Percentiles rank a stretch among this genome's conserved stretches.
Evolutionary conservation across 1,140 invertebrate species (phyloP).

Genomic region (Sminthurides bifidus): DNA sequence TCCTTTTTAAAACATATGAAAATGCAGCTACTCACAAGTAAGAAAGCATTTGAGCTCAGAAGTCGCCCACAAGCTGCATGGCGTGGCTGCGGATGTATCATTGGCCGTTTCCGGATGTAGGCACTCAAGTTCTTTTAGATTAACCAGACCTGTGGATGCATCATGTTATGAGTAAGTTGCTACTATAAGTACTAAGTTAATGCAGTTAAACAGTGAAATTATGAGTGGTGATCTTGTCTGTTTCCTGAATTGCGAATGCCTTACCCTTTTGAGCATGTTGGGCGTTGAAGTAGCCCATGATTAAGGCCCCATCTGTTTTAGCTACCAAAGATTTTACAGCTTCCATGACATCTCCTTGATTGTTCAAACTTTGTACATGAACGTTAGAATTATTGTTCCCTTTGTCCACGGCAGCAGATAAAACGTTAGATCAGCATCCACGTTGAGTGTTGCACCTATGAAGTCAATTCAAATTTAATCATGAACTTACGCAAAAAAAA

Average conservation of each 20-base stretch:
- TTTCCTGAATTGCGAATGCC: neutral
- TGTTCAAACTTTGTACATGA: slow-evolving; percentile 9
- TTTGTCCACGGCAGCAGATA: slow-evolving; percentile 18
- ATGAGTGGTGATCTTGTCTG: neutral
- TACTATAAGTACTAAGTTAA: neutral
- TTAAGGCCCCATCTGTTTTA: slow-evolving; percentile 23
- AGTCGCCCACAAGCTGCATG: slow-evolving; percentile 24
- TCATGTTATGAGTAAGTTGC: neutral
- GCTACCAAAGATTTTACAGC: slow-evolving; percentile 13
- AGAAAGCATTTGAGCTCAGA: slow-evolving; percentile 17
- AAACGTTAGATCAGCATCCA: slow-evolving; percentile 27
- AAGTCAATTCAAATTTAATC: neutral
- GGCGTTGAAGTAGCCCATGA: slow-evolving; percentile 28
- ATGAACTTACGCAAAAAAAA: neutral
- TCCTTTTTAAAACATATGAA: slow-evolving; percentile 13
- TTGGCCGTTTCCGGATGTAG: slow-evolving; percentile 11
- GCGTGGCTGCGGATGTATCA: slow-evolving; percentile 5
- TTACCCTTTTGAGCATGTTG: slow-evolving; percentile 24
- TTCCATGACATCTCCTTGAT: slow-evolving; percentile 16
- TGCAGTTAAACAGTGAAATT: neutral
- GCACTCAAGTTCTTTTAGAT: slow-evolving; percentile 15
- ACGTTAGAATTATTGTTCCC: slow-evolving; percentile 13
- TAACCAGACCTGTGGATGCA: slow-evolving; percentile 18
- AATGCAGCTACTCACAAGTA: slow-evolving; percentile 18
- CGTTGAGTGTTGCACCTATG: slow-evolving; percentile 13